Base-by-base conservation (phyloP, 2,888 invertebrate genomes). In the Opisthograptis luteolata region DNA sequence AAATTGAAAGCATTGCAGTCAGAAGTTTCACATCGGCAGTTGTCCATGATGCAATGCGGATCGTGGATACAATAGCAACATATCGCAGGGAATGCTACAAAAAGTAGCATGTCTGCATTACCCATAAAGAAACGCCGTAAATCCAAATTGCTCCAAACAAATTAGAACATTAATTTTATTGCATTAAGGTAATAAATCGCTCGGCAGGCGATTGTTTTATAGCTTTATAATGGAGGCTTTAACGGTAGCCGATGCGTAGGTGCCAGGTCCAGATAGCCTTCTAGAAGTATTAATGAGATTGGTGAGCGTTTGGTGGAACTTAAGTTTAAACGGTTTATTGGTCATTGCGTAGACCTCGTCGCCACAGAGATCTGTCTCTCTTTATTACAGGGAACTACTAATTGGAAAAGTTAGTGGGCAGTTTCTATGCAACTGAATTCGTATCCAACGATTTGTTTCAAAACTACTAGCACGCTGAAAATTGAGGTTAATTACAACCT, bases 81-180 rank as follows among this genome's bases (percentile, higher is more conserved):
- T 24, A 31, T 28, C 41, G 28, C 22, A 55, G 60, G 60, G 60
- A 45, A 44, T 52, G 34, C 47, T 39, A 43, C 50, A 45, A 51
- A 44, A 51, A 51, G 25, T 30, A 20, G 40, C 35, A 19, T 27
- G 40, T 36, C 44, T 30, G 10, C 49, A 46, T 59, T 61, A 9
- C 25, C 32, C 31, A 22, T 64, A 70, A 76, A 75, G 75, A 73
- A 79, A 75, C 66, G 76, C 77, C 73, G 76, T 87, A 88, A 86
- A 85, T 64, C 51, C 70, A 65, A 76, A 83, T 81, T 75, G 81
- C 80, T 73, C 57, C 78, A 75, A 76, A 82, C 82, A 87, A 84
- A 87, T 87, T 84, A 86, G 83, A 80, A 80, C 84, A 76, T 79
- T 85, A 84, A 86, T 84, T 87, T 86, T 81, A 86, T 84, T 48